Conservation (phyloP, 2,113 vertebrate genomes). For the Coregonus clupeaformis region DNA sequence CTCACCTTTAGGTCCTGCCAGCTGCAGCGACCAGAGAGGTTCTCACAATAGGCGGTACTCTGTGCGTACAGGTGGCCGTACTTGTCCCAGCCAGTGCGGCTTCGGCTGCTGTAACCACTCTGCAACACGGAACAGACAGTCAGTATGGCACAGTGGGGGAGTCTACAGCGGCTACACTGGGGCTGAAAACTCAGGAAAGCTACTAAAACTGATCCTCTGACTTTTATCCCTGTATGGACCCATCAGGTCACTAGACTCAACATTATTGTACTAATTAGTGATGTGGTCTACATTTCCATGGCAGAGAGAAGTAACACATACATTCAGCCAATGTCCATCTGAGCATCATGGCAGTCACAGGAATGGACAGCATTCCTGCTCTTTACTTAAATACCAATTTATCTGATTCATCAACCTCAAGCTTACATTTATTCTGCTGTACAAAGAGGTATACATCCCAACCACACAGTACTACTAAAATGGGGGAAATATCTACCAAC, state of each 20-base stretch:
- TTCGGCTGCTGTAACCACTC: conserved; percentile 85
- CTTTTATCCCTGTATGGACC: not conserved
- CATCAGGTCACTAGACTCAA: not conserved
- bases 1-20: conserved; percentile 94
- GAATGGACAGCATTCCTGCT: not conserved
- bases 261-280: not conserved
- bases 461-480: too few species aligned
- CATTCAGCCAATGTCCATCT: conserved; percentile 14
- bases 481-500: too few species aligned
- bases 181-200: not conserved
- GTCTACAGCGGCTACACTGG: not conserved
- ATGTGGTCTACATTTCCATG: conserved; percentile 1
- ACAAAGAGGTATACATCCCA: not conserved
- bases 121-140: conserved; percentile 34
- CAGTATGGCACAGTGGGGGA: not conserved
- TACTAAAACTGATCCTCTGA: not conserved
- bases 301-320: conserved; percentile 2
- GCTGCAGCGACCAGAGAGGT: conserved; percentile 93
- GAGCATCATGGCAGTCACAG: not conserved
- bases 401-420: not conserved
- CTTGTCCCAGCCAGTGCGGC: conserved; percentile 88
- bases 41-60: conserved; percentile 90
- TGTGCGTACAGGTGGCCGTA: conserved; percentile 90
- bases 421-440: not conserved
- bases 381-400: not conserved